These are phyloP conservation scores for Amblyopsis hoosieri DNA, from an alignment of 2,797 vertebrate species.

Conservation along the genomic window DNA sequence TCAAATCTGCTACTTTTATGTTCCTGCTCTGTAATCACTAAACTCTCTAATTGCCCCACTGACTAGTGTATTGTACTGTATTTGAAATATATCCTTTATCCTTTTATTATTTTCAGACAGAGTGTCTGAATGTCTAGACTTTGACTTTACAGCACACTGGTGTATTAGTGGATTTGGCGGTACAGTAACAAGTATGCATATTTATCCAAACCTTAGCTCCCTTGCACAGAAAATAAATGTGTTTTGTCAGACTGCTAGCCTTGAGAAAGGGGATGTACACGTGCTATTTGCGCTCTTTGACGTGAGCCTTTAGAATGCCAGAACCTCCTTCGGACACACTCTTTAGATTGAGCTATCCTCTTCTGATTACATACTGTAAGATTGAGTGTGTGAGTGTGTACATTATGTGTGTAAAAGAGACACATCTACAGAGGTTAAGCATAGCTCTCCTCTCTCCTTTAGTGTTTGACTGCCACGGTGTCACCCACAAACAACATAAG, in stretches of 20 bases:
- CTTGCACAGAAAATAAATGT: constrained; percentile 22
- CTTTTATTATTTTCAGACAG: no score
- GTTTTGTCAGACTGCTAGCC: constrained; percentile 4
- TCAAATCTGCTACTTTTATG: constrained; percentile 15
- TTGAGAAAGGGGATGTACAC: constrained; percentile 12
- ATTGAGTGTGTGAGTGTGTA: constrained; percentile 4
- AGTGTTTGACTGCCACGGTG: constrained; percentile 14
- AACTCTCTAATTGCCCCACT: constrained; percentile 11
- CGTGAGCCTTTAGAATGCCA: no score
- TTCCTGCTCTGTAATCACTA: constrained; percentile 16
- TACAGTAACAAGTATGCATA: constrained; percentile 28
- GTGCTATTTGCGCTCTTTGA: no score
- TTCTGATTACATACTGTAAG: background rate
- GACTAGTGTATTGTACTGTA: no score
- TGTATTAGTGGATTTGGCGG: background rate
- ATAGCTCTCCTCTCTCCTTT: no score
- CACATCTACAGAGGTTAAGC: constrained; percentile 20
- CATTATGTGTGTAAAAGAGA: constrained; percentile 23
- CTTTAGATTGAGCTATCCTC: constrained; percentile 33
- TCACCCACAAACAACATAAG: no score
- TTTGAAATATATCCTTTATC: no score
- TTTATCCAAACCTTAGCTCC: background rate
- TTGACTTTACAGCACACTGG: no score
- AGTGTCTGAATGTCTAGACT: no score
- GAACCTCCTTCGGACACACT: constrained; percentile 26